Evolutionary conservation across 2,888 invertebrate species (phyloP).

Genomic region (Schizaphis graminum): DNA sequence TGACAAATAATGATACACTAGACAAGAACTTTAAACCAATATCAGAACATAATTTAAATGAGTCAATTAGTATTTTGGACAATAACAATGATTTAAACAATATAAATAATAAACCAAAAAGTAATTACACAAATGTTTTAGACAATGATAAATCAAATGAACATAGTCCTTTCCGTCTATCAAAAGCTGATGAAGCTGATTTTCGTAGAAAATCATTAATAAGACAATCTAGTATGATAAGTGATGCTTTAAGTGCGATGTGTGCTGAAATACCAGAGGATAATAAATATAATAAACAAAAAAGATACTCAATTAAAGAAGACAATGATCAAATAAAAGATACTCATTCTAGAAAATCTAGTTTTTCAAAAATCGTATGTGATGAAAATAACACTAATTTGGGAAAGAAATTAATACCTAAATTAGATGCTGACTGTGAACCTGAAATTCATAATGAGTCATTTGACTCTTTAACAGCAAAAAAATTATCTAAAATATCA

Average conservation of each 20-base stretch:
- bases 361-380: not conserved
- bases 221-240: slow-evolving; percentile 51
- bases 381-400: not conserved
- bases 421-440: not conserved
- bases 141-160: not conserved
- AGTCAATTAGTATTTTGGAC: not conserved
- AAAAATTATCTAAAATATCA: not conserved
- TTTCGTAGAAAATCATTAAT: slow-evolving; percentile 54
- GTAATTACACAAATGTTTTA: not conserved
- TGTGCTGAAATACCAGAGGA: not conserved
- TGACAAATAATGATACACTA: not conserved
- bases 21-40: not conserved
- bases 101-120: not conserved
- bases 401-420: not conserved
- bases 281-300: slow-evolving; percentile 26
- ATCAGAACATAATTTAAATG: not conserved
- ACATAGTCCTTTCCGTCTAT: not conserved
- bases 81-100: not conserved
- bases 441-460: not conserved
- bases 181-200: not conserved
- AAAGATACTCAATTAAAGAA: not conserved
- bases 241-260: slow-evolving; percentile 41
- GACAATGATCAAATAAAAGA: not conserved
- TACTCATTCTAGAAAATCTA: not conserved
- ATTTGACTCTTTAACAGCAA: not conserved